phyloP scores from a whole-genome alignment of 2,888 invertebrate genomes.

The Phorcus lineatus region DNA sequence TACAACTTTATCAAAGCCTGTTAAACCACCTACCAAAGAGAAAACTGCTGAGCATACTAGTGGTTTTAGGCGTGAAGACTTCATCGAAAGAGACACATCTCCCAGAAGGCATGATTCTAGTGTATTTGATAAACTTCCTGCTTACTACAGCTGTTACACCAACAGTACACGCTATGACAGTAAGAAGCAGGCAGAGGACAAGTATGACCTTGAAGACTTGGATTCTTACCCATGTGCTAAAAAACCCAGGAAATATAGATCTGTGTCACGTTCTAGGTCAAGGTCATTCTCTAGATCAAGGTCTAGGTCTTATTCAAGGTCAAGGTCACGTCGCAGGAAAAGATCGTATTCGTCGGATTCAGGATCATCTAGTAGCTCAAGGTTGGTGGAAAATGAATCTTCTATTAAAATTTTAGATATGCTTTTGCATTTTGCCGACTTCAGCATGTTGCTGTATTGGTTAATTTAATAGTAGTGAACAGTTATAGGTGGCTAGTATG shows the following conservation, averaged over 20 bases:
- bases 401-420: not conserved
- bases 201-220: not conserved
- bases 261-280: conserved; percentile 35
- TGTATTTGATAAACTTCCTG: conserved; percentile 66
- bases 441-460: too few relatives aligned
- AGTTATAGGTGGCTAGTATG: not conserved
- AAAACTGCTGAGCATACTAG: conserved; percentile 23
- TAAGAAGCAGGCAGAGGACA: not conserved
- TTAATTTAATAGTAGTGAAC: too few relatives aligned
- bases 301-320: conserved; percentile 45
- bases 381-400: conserved; percentile 18
- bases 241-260: not conserved
- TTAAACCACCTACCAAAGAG: conserved; percentile 52
- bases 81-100: conserved; percentile 54
- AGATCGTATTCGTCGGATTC: conserved; percentile 49
- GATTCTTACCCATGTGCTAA: not conserved
- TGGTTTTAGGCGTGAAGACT: conserved; percentile 35
- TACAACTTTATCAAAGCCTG: conserved; percentile 64
- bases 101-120: conserved; percentile 44
- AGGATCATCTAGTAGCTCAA: conserved; percentile 41
- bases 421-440: too few relatives aligned
- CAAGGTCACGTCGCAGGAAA: conserved; percentile 26
- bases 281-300: conserved; percentile 41
- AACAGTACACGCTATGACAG: conserved; percentile 72
- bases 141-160: conserved; percentile 71